Base-by-base conservation (phyloP, 2,797 vertebrate genomes). In the Acridotheres tristis region DNA sequence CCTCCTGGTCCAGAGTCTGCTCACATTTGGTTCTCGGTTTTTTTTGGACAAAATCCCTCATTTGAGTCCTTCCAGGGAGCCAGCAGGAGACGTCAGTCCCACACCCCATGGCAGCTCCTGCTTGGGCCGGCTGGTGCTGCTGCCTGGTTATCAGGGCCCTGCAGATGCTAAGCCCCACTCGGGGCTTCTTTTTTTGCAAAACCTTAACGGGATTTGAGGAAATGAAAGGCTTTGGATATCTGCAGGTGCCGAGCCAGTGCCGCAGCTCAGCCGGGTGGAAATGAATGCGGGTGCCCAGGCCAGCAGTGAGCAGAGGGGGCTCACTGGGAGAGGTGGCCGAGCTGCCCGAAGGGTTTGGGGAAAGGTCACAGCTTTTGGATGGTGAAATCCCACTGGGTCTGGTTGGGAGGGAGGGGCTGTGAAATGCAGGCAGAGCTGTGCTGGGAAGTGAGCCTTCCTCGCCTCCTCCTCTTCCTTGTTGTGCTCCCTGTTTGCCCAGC, bases 191-290 rank as follows among this genome's bases (percentile, higher is more conserved):
- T 86, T 86, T 92, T 83, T 77, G 92, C 86, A 93, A 95, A 90
- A 76, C 75, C 95, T 94, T 96, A 91, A 94, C 47, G 67, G 80
- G 95, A 95, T 95, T 90, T 92, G 89, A 75, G 78, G 91, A 73
- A 93, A 88, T 72, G 89, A 96, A 91, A 89, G 68, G 91, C 94
- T 93, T 89, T 68, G 94, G 69, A 34, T 38, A 63, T 80, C 88
- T 79, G 88, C 86, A 91, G 94, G 95, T 91, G 91, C 89, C 1
- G 36, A 91, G 85, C 75, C 78, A 76, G 84, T 8, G 50, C 6
- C 1, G 1, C 0, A 5, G 95, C 89, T 89, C 79, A 16, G 50
- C 30, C 26, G 2, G 74, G 26, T 51, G 76, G 4, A 20, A 45
- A 30, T 0, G 30, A 81, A 18, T 0, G 40, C 0, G 1, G 32